These are phyloP conservation scores for Calephelis virginiensis DNA, from an alignment of 1,140 invertebrate species.

Conservation along the genomic window DNA sequence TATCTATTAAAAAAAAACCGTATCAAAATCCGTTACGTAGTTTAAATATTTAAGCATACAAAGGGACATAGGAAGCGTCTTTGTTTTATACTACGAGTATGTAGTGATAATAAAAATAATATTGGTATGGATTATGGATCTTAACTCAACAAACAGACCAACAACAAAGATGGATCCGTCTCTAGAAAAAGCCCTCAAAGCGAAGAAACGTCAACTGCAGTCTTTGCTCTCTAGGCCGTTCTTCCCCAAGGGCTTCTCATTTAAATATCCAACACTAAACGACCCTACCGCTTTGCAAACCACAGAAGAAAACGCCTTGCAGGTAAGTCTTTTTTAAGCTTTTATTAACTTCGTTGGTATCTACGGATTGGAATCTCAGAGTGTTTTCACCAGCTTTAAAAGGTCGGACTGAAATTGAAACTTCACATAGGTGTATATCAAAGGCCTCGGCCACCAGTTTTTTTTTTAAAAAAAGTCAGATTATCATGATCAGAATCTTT, in stretches of 20 bases:
- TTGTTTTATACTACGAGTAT: no score
- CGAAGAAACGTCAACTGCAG: constrained; percentile 80
- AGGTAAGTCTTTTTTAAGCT: constrained; percentile 51
- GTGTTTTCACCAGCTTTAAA: neutral
- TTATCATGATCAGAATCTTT: no score
- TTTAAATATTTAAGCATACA: no score
- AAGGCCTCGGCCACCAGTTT: no score
- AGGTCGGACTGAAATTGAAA: neutral
- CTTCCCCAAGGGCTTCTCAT: constrained; percentile 84
- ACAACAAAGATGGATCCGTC: constrained; percentile 42
- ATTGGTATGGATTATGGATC: constrained; percentile 16
- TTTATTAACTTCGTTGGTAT: neutral
- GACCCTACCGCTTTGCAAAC: constrained; percentile 41
- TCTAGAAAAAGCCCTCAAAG: constrained; percentile 62
- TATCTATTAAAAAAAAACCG: no score
- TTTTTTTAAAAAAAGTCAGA: no score
- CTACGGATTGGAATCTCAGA: neutral
- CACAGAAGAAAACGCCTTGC: constrained; percentile 68
- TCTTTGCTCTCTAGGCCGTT: constrained; percentile 81
- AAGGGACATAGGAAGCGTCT: no score
- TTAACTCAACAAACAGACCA: constrained; percentile 46
- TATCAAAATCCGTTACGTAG: no score
- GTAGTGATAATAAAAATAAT: no score
- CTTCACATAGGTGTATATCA: no score
- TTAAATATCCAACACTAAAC: constrained; percentile 82